Conservation (phyloP, 1,140 invertebrate species). For the Liolophura sinensis region DNA sequence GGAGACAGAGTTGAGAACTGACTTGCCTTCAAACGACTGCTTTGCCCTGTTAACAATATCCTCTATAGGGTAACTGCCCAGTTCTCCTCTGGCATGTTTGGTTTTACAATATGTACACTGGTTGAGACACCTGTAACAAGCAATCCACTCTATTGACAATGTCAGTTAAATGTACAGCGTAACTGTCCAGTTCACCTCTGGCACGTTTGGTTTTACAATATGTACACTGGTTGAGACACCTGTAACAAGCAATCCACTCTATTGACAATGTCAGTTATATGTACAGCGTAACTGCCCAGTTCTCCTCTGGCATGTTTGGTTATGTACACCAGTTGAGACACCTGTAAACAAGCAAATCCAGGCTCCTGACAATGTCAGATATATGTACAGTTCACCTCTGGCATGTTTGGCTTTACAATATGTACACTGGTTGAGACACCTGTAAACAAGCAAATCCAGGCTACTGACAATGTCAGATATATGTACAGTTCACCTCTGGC, state of each 20-base stretch:
- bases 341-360: conserved; percentile 51
- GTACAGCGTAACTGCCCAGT: conserved; percentile 88
- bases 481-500: neutral
- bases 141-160: conserved; percentile 65
- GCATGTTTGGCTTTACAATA: conserved; percentile 98
- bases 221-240: conserved; percentile 97
- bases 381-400: conserved; percentile 65
- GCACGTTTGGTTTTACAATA: conserved; percentile 99
- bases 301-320: conserved; percentile 97
- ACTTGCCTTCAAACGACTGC: conserved; percentile 72
- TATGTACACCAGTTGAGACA: conserved; percentile 99
- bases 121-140: conserved; percentile 88
- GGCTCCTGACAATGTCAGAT: too few species aligned
- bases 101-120: conserved; percentile 99
- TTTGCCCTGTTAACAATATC: conserved; percentile 63
- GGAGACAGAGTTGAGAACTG: neutral
- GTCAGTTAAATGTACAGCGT: conserved; percentile 74
- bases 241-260: conserved; percentile 72
- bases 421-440: conserved; percentile 95
- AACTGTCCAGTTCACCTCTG: conserved; percentile 91
- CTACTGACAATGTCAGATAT: neutral
- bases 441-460: conserved; percentile 16
- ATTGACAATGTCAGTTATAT: conserved; percentile 66
- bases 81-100: conserved; percentile 93
- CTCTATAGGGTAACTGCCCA: conserved; percentile 87